Percentiles rank a stretch among this genome's conserved stretches.
phyloP scores from a whole-genome alignment of 2,888 invertebrate species.

The Syritta pipiens region DNA sequence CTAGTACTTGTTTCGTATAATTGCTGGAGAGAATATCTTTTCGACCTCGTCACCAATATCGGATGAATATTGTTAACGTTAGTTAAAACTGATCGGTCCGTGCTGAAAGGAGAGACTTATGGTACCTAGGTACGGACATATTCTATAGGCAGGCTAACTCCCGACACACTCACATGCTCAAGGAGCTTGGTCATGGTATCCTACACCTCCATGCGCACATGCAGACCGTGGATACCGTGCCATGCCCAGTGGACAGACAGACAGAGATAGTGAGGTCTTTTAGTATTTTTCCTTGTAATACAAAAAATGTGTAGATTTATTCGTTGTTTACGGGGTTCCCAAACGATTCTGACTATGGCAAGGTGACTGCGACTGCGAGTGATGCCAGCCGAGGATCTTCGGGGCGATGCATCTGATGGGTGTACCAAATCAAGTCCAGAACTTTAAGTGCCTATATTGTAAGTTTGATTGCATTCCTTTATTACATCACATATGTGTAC shows the following conservation, averaged over 20 bases:
- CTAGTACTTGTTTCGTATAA: slow-evolving; percentile 57
- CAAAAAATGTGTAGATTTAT: slow-evolving; percentile 61
- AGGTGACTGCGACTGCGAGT: background rate
- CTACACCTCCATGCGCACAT: slow-evolving; percentile 51
- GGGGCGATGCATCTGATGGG: slow-evolving; percentile 56
- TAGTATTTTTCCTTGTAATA: slow-evolving; percentile 54
- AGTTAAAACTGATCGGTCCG: slow-evolving; percentile 27
- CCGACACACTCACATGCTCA: background rate
- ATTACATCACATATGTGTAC: slow-evolving; percentile 51
- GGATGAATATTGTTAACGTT: slow-evolving; percentile 40
- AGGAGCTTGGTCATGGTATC: slow-evolving; percentile 16
- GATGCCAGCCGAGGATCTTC: slow-evolving; percentile 25
- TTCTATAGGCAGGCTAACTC: slow-evolving; percentile 12
- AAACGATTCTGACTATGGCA: slow-evolving; percentile 30
- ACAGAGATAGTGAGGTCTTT: slow-evolving; percentile 34
- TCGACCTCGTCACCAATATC: slow-evolving; percentile 41
- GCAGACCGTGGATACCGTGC: background rate
- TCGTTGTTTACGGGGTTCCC: slow-evolving; percentile 57
- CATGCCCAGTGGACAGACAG: background rate
- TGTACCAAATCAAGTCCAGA: slow-evolving; percentile 67
- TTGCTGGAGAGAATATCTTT: slow-evolving; percentile 53
- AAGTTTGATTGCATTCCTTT: slow-evolving; percentile 67
- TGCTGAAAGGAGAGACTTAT: background rate
- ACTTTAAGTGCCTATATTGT: slow-evolving; percentile 64
- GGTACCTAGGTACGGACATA: background rate